Percentiles rank a stretch among this genome's conserved stretches.
These are phyloP conservation scores for Oreochromis niloticus DNA, from an alignment of 2,113 vertebrate genomes.

Conservation along the genomic window DNA sequence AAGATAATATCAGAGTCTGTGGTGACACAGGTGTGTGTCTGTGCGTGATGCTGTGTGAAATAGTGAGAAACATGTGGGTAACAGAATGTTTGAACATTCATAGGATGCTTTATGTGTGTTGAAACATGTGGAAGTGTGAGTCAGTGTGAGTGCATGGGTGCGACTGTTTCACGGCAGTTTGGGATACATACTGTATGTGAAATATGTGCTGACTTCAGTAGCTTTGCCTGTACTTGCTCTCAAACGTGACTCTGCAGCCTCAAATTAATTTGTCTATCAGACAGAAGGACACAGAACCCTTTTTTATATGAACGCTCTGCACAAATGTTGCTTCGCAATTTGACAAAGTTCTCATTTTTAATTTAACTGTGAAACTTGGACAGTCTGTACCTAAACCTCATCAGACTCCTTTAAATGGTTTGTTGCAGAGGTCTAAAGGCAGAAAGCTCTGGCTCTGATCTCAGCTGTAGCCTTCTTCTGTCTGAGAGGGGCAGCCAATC, in stretches of 20 bases:
- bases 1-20: not conserved
- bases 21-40: not conserved
- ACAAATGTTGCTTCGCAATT: accelerated
- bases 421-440: not conserved
- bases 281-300: accelerated
- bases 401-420: not conserved
- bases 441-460: accelerated
- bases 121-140: not conserved
- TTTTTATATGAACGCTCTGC: not conserved
- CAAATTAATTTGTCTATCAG: accelerated
- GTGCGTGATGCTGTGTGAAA: not conserved
- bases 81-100: not conserved
- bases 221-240: not conserved
- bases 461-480: accelerated
- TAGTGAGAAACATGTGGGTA: not conserved
- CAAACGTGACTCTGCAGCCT: accelerated
- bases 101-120: not conserved
- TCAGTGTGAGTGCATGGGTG: not conserved
- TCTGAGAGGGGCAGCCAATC: not conserved
- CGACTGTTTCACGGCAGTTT: accelerated
- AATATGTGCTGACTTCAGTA: not conserved
- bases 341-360: not conserved
- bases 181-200: not conserved
- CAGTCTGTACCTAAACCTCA: not conserved
- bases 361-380: not conserved